These are phyloP conservation scores for Lagopus leucura DNA, from an alignment of 2,113 vertebrate genomes.

Conservation along the genomic window DNA sequence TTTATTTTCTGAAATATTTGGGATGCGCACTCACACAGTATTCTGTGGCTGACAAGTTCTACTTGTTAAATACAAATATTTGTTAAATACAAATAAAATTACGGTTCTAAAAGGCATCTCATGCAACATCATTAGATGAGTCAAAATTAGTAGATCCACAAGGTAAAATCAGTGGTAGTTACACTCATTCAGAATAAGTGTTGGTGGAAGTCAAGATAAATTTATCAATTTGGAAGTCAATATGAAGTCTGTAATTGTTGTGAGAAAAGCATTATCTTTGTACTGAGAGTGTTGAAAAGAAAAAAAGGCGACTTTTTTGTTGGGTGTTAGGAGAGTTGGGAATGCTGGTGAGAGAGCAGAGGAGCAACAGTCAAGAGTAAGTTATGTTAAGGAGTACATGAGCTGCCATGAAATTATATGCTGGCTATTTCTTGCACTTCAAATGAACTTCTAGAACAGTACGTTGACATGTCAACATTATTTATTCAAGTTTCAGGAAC, in stretches of 20 bases:
- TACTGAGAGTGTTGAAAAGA: background rate
- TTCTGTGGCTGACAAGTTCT: background rate
- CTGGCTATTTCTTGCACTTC: background rate
- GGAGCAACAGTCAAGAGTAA: background rate
- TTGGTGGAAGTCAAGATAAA: background rate
- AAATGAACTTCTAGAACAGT: slow-evolving; percentile 15
- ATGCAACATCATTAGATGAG: background rate
- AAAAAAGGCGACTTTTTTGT: background rate
- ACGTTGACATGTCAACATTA: background rate
- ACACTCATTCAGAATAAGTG: background rate
- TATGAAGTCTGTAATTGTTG: background rate
- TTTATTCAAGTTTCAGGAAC: background rate
- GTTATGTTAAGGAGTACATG: background rate
- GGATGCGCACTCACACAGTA: background rate
- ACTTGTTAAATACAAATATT: background rate
- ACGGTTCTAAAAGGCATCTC: background rate
- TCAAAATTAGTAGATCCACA: background rate
- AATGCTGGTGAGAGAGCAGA: background rate
- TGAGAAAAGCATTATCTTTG: background rate
- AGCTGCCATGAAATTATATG: slow-evolving; percentile 11
- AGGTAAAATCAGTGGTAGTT: background rate
- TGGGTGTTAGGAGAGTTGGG: background rate
- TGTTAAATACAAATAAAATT: background rate
- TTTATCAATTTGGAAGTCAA: background rate
- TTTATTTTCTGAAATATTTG: background rate